Base-by-base conservation (phyloP, 2,888 invertebrate species). In the Limnephilus auricula region DNA sequence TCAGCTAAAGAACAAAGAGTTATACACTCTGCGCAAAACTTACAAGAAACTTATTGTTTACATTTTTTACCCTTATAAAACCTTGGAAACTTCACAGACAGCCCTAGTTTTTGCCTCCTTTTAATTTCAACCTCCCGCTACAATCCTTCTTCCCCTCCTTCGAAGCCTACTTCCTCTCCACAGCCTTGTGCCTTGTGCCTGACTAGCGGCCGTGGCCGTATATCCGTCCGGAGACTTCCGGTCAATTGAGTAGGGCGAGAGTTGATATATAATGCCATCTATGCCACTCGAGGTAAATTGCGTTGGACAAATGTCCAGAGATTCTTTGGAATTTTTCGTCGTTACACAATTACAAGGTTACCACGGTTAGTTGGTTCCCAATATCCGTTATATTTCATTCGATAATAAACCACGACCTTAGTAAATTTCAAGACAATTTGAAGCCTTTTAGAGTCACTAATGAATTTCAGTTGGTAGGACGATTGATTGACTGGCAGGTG, bases 71-170 rank as follows among this genome's bases (percentile, higher is more conserved):
- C 25, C 5, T 18, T 65, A 18, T 4, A 18, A 65, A 65, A 65
- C 50, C 50, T 65, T 65, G 50, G 50, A 65, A 50, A 65, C 50
- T 65, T 65, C 30, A 31, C 31, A 80, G 83, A n/a, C 86, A 86
- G 31, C 86, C 86, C 86, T 45, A 50, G 12, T 6, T 40, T 84
- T n/a, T 18, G 40, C 40, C n/a, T 50, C 50, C 31, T 15, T 86
- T 45, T 86, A 86, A 86, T 86, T 86, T 45, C 40, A 45, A 50
- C 37, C 50, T 86, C 86, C 86, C 86, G 86, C 86, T 45, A 86
- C 25, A 50, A 86, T 50, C 50, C 86, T 50, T 86, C 86, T 31
- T 30, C 50, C 86, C 86, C 3, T n/a, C 86, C 18, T 15, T 6
- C 50, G 50, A 50, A 50, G 50, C 18, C 50, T 18, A 50, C 50